Conservation (phyloP, 1,140 invertebrate genomes). For the Aethina tumida region DNA sequence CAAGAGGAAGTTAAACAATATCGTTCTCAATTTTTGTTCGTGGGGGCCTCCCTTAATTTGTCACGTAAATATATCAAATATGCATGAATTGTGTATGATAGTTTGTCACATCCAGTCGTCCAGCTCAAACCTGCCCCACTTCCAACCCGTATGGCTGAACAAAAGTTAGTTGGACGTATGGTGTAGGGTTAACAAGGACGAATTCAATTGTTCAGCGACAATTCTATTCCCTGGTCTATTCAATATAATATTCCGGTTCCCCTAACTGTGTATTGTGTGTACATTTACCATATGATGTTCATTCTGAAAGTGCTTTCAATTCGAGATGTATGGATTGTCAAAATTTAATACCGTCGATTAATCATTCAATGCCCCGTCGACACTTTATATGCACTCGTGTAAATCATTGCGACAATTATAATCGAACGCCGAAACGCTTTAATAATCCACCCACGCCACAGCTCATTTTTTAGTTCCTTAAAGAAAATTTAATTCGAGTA, state of each 20-base stretch:
- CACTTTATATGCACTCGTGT: slow-evolving; percentile 7
- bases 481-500: no score
- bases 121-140: slow-evolving; percentile 11
- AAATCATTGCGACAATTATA: slow-evolving; percentile 1
- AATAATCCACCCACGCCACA: no score
- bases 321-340: slow-evolving; percentile 21
- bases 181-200: slow-evolving; percentile 36
- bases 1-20: slow-evolving; percentile 27
- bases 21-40: slow-evolving; percentile 23
- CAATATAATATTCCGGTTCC: slow-evolving; percentile 31
- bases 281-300: slow-evolving; percentile 33
- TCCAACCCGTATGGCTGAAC: not conserved
- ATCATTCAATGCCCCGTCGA: no score
- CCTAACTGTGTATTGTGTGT: slow-evolving; percentile 26
- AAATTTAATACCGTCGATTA: slow-evolving; percentile 17
- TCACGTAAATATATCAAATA: slow-evolving; percentile 37
- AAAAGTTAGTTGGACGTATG: slow-evolving; percentile 15
- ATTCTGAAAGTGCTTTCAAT: slow-evolving; percentile 19
- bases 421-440: no score
- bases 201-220: slow-evolving; percentile 33
- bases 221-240: slow-evolving; percentile 30
- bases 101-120: slow-evolving; percentile 18
- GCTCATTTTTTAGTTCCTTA: no score
- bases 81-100: slow-evolving; percentile 31
- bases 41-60: slow-evolving; percentile 29